Evolutionary conservation across 1,140 invertebrate genomes (phyloP).

Genomic region (Phortica variegata): DNA sequence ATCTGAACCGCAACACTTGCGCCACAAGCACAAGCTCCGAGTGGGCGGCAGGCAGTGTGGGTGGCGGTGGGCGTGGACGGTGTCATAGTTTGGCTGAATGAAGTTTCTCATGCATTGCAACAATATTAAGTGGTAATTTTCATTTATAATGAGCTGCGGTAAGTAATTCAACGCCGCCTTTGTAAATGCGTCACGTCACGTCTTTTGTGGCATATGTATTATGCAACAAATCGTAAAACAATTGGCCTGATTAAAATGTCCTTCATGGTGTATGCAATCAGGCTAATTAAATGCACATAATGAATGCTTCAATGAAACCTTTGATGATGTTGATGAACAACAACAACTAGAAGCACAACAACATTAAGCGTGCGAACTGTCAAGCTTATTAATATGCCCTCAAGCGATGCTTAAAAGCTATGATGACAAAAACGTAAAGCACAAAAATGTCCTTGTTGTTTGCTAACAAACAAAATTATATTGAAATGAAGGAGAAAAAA

Average conservation of each 20-base stretch:
- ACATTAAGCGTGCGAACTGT: too few relatives aligned
- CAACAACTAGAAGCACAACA: too few relatives aligned
- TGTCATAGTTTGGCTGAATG: too few relatives aligned
- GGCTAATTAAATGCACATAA: conserved; percentile 18
- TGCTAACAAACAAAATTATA: too few relatives aligned
- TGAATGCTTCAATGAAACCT: too few relatives aligned
- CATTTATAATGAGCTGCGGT: conserved; percentile 40
- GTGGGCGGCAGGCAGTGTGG: background rate
- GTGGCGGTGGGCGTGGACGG: conserved; percentile 1
- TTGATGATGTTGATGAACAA: too few relatives aligned
- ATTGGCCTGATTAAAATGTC: conserved; percentile 50
- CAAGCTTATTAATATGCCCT: too few relatives aligned
- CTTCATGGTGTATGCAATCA: conserved; percentile 22
- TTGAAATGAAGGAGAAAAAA: too few relatives aligned
- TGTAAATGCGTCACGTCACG: conserved; percentile 7
- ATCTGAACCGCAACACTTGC: too few relatives aligned
- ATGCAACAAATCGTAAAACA: conserved; percentile 34
- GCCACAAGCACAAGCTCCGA: conserved; percentile 51
- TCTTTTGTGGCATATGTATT: conserved; percentile 22
- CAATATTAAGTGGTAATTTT: conserved; percentile 51
- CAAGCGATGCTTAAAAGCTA: too few relatives aligned
- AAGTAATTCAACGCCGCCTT: conserved; percentile 17
- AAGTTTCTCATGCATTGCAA: conserved; percentile 23
- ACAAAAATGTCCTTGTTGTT: too few relatives aligned
- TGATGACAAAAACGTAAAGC: too few relatives aligned